Percentiles rank a stretch among this genome's conserved stretches.
Conservation (phyloP, 2,888 invertebrate genomes). For the Augochlorella aurata region DNA sequence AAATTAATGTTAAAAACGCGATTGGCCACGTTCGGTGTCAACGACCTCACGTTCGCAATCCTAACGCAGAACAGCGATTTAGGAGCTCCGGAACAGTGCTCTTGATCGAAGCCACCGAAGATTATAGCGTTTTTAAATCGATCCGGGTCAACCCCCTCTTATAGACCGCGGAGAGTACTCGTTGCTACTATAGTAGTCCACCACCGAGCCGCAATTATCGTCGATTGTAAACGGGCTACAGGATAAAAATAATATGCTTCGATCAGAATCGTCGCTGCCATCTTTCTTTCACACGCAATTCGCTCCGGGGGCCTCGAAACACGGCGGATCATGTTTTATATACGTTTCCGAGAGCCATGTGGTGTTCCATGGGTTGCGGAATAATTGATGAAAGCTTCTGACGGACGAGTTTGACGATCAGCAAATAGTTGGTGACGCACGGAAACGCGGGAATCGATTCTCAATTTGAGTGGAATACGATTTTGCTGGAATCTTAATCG, state of each 20-base stretch:
- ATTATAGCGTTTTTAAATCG: constrained; percentile 61
- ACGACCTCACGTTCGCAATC: not conserved
- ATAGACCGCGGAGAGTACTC: constrained; percentile 33
- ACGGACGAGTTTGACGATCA: constrained; percentile 5
- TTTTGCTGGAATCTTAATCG: not conserved
- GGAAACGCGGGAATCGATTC: not conserved
- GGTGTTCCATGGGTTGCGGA: not conserved
- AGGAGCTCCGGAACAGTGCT: constrained; percentile 31
- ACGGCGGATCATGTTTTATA: not conserved
- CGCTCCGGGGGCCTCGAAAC: not conserved
- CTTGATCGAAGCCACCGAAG: constrained; percentile 39
- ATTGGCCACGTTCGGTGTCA: not conserved
- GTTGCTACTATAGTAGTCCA: constrained; percentile 37
- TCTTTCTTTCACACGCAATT: constrained; percentile 19
- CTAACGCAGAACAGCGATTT: not conserved
- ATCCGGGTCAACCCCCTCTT: constrained; percentile 68
- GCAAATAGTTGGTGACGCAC: not conserved
- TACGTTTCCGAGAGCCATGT: constrained; percentile 15
- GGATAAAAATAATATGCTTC: constrained; percentile 53
- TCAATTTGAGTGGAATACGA: not conserved
- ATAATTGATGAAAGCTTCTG: constrained; percentile 10
- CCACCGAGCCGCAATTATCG: constrained; percentile 40
- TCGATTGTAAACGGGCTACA: constrained; percentile 32
- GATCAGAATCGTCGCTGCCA: constrained; percentile 23
- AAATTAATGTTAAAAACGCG: not conserved